These are phyloP conservation scores for Heteronetta atricapilla DNA, from an alignment of 2,113 vertebrate species.

Conservation along the genomic window DNA sequence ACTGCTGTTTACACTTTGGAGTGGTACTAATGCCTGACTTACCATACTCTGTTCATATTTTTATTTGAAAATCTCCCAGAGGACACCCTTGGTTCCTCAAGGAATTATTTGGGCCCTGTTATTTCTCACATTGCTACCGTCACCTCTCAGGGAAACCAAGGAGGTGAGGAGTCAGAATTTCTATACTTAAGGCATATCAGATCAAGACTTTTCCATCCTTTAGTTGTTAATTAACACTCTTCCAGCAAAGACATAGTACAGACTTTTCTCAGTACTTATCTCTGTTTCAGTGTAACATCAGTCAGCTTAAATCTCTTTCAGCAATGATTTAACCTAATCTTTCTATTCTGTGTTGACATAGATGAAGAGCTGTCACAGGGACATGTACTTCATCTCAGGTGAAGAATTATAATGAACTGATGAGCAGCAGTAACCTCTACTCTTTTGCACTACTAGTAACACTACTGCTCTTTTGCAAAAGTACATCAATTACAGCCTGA, in stretches of 20 bases:
- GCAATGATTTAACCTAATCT: slow-evolving; percentile 6
- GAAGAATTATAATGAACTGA: slow-evolving; percentile 4
- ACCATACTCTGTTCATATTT: background rate
- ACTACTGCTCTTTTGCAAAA: background rate
- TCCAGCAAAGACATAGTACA: background rate
- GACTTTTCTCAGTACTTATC: background rate
- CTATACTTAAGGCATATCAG: background rate
- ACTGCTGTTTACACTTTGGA: background rate
- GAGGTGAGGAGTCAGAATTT: background rate
- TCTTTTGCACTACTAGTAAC: no score
- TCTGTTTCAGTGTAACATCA: background rate
- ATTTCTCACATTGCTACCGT: background rate
- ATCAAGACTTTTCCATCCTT: background rate
- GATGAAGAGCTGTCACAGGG: background rate
- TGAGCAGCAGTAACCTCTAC: background rate
- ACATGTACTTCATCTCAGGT: background rate
- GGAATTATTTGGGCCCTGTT: background rate
- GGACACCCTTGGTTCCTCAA: background rate
- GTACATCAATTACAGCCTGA: background rate
- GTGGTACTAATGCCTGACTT: background rate
- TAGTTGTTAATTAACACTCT: background rate
- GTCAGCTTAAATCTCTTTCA: slow-evolving; percentile 12
- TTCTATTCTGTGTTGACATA: background rate
- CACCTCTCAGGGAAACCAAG: background rate
- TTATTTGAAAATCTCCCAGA: background rate